Evolutionary conservation across 2,888 invertebrate genomes (phyloP), one percentile per base, ranked within the genome.

Genomic region (Microplitis manilae): DNA sequence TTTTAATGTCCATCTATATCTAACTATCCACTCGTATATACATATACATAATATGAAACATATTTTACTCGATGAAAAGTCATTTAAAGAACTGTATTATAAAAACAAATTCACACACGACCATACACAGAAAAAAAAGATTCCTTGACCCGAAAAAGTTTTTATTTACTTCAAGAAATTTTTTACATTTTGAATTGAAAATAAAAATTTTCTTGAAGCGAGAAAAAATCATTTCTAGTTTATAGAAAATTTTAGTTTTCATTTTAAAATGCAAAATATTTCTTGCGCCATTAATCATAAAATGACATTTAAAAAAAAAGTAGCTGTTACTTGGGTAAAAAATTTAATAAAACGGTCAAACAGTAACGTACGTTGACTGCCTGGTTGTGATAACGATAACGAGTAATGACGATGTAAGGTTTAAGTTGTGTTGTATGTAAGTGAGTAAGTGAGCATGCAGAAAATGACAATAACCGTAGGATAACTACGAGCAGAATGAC

Each of bases 311-410:
- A 17, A 39, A 39, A 59, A 8, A 73, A 50, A 38, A 4, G 2
- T 17, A 65, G 20, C 65, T 7, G 40, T 62, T 40, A 73, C 64
- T 30, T 17, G 41, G 64, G 30, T 40, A 20, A 40, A 7, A 62
- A 30, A 30, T 30, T 30, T 67, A 50, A 73, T 73, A 59, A 73
- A 73, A 73, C 50, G 17, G 38, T 59, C 38, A 59, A 17, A 65
- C n/a, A 71, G 67, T 50, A 59, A 41, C 73, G 59, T 79, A 77
- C 79, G 83, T 79, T 79, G 86, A 81, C 86, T 86, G 86, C 83
- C 83, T 80, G 78, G 79, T 80, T 76, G 82, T 80, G 87, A 87
- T 87, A 87, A 85, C 85, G 80, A 80, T 80, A 80, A 80, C 80
- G 79, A 80, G 79, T 72, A 77, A 77, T 75, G 77, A 72, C 76